Base-by-base conservation (phyloP, 2,888 invertebrate genomes). In the Tuta absoluta region DNA sequence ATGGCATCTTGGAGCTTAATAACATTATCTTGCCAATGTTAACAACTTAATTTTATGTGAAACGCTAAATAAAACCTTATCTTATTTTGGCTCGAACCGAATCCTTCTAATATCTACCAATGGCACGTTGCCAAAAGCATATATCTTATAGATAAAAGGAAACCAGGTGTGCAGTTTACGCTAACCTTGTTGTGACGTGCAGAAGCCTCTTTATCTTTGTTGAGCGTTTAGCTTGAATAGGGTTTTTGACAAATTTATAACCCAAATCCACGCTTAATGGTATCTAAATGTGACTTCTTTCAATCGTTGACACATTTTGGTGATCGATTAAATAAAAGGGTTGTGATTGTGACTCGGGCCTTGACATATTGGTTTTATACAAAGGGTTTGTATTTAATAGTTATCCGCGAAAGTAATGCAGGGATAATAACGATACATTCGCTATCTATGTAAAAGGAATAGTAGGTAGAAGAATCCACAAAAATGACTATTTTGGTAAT, bases 251-350 rank as follows among this genome's bases (percentile, higher is more conserved):
- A 82, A 83, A 86, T 84, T 80, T 78, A 71, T 82, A 72, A 78
- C 69, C 72, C 68, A 69, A 80, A 84, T 84, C 82, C 80, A 77
- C 76, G 72, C 74, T 78, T 84, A 85, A 89, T 86, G 80, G 78
- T 75, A 71, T 74, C 76, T 75, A 80, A 84, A 84, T 78, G 73
- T 71, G 80, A 77, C 75, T 77, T 71, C 72, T 73, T 82, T 79
- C 71, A 77, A 75, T 62, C 69, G 68, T 71, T 69, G 73, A 76
- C 84, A 86, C 86, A 84, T 86, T 87, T 82, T 63, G 66, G 72
- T 68, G 68, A 70, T 68, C 64, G 71, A 65, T 73, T 45, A 75
- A 75, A 77, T 72, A 70, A 75, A 77, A 75, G 77, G 75, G 74
- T 76, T 79, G 75, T 75, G 74, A 76, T 76, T 79, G 74, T 75